These are phyloP conservation scores for Urocolius indicus DNA, from an alignment of 2,113 vertebrate species.

Conservation along the genomic window DNA sequence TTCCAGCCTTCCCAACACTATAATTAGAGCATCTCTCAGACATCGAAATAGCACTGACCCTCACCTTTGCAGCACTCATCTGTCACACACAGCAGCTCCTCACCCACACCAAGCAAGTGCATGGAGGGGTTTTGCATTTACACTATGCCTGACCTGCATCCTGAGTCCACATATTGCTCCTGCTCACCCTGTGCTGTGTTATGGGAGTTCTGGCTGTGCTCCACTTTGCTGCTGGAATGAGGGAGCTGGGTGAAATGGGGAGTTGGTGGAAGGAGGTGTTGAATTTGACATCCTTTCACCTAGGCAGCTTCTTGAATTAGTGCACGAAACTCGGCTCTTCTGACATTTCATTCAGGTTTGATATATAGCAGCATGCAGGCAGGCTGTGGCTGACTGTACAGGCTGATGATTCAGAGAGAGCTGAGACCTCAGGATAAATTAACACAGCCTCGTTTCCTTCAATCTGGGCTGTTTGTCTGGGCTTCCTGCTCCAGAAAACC, in stretches of 20 bases:
- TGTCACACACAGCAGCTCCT: background rate
- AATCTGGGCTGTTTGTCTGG: background rate
- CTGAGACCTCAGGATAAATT: background rate
- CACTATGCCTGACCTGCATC: background rate
- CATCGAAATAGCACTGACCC: slow-evolving; percentile 12
- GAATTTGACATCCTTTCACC: background rate
- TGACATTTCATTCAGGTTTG: background rate
- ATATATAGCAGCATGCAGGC: background rate
- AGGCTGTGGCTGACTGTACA: background rate
- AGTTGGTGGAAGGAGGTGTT: background rate
- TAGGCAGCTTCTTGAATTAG: background rate
- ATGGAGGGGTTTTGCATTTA: background rate
- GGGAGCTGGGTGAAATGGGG: background rate
- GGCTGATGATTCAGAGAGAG: background rate
- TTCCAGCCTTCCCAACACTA: slow-evolving; percentile 2
- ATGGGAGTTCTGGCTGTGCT: background rate
- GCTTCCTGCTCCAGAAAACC: background rate
- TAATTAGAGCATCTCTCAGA: slow-evolving; percentile 53
- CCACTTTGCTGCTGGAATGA: background rate
- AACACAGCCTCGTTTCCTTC: background rate
- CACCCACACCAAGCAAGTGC: background rate
- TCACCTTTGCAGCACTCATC: background rate
- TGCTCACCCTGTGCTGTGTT: background rate
- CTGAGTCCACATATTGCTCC: background rate
- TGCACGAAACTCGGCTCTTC: background rate